Evolutionary conservation across 2,888 invertebrate genomes (phyloP), one percentile per base, ranked within the genome.

Genomic region (Apotomis capreana): DNA sequence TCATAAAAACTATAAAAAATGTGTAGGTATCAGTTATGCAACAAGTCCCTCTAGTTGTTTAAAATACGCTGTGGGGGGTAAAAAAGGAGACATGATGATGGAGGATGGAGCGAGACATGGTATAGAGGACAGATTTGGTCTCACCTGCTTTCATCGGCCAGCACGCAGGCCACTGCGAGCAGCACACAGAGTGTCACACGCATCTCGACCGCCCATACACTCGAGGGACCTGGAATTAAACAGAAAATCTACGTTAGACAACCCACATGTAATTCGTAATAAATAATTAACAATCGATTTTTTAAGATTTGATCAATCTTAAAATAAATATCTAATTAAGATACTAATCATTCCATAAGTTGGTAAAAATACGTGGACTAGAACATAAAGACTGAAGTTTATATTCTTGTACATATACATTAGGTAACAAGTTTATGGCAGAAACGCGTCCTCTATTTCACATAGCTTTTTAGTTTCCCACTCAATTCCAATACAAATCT

Each of bases 121-220:
- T 40, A 40, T 0, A 40, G 40, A 40, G 1, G 4, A 40, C 6
- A 40, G 26, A 26, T 26, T 26, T 26, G 26, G 40, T 60, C 70
- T 75, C 78, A 91, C 91, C 89, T 89, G 73, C 85, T 86, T 73
- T 87, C 86, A 36, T 85, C 84, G 72, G 89, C 91, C 52, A 83
- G 75, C 46, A 78, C 87, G 76, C 80, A 83, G 75, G 81, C 79
- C 51, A 80, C 83, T 68, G 79, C 77, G 67, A 89, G 78, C 73
- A 92, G 80, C 74, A 91, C 74, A 80, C 80, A 87, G 58, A 88
- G 76, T 63, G 79, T 72, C 70, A 79, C 79, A 62, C 85, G 83
- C 91, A 91, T 92, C 78, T 80, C 87, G 80, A 69, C 69, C 59
- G 75, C 74, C 83, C 84, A 85, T 87, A 79, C 81, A 87, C 80